Evolutionary conservation across 2,113 vertebrate genomes (phyloP).

Genomic region (Podarcis raffonei): DNA sequence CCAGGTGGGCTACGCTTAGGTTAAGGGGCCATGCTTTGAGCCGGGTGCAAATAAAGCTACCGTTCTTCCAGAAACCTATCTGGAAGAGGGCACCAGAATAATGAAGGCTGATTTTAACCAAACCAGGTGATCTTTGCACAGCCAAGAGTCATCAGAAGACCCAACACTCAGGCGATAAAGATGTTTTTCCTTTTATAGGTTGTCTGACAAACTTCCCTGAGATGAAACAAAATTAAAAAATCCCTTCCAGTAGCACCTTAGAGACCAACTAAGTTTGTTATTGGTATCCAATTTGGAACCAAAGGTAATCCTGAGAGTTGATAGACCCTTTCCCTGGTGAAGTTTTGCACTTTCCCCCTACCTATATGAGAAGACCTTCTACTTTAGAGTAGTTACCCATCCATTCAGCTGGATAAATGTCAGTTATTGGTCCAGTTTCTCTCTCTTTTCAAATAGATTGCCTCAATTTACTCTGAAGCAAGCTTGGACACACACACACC

Average conservation of each 20-base stretch:
- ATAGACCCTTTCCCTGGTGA: not conserved
- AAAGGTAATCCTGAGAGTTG: too few relatives aligned
- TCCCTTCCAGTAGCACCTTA: too few relatives aligned
- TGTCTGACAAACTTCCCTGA: not conserved
- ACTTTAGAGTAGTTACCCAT: not conserved
- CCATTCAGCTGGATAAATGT: not conserved
- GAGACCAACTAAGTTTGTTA: too few relatives aligned
- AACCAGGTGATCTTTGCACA: not conserved
- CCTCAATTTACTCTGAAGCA: constrained; percentile 4
- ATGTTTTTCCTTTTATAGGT: not conserved
- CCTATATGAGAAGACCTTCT: not conserved
- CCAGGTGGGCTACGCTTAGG: too few relatives aligned
- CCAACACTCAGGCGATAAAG: not conserved
- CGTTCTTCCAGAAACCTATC: too few relatives aligned
- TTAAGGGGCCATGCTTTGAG: too few relatives aligned
- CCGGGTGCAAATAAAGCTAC: too few relatives aligned
- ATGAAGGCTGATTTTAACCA: not conserved
- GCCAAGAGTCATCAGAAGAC: not conserved
- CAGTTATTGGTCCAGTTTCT: not conserved
- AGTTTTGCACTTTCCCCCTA: not conserved
- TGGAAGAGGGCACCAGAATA: too few relatives aligned
- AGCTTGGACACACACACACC: constrained; percentile 27
- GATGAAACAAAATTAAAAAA: too few relatives aligned
- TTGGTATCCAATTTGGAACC: not conserved
- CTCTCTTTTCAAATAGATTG: not conserved